phyloP scores from a whole-genome alignment of 2,888 invertebrate species.

The Acrobeloides nanus region DNA sequence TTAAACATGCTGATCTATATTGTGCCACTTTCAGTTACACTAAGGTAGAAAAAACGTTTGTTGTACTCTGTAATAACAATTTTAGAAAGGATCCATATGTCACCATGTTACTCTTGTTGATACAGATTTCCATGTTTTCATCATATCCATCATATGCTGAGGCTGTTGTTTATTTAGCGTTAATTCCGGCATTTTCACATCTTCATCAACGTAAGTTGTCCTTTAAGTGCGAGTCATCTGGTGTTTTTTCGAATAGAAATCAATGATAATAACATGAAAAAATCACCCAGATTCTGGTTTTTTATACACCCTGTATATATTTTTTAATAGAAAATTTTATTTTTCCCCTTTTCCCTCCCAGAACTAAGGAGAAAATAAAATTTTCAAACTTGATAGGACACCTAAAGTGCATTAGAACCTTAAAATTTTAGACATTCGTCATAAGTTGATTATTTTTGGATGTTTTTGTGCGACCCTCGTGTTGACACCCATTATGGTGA shows the following conservation, averaged over 20 bases:
- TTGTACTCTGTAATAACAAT: conserved; percentile 3
- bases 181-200: conserved; percentile 84
- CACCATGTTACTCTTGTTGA: conserved; percentile 57
- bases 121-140: conserved; percentile 79
- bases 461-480: conserved; percentile 79
- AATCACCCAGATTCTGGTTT: no score
- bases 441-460: conserved; percentile 83
- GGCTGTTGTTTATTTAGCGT: conserved; percentile 79
- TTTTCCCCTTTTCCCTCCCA: no score
- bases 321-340: conserved; percentile 2
- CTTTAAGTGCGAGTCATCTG: no score
- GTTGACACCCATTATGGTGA: conserved; percentile 85
- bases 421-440: conserved; percentile 74
- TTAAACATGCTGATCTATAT: conserved; percentile 87
- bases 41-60: conserved; percentile 58
- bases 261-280: no score
- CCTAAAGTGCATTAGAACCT: no score
- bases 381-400: no score
- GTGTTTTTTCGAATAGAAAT: no score
- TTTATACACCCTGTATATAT: no score
- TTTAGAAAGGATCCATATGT: conserved; percentile 56
- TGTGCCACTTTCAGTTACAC: conserved; percentile 66
- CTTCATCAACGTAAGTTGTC: conserved; percentile 40
- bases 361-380: no score
- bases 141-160: conserved; percentile 95